Base-by-base conservation (phyloP, 1,140 invertebrate genomes). In the Listronotus bonariensis region DNA sequence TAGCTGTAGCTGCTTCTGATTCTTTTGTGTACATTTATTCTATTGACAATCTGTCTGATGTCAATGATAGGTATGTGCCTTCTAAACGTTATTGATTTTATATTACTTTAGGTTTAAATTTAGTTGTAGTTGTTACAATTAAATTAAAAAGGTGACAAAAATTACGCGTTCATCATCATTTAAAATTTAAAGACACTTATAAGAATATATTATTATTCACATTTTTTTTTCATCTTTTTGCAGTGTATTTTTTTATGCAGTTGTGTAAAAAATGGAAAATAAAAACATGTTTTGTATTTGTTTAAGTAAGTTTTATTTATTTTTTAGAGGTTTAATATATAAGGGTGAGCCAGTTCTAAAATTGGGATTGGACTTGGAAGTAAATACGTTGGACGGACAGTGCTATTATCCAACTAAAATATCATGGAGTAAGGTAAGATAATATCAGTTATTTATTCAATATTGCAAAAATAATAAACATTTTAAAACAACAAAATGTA, bases 1-100 rank as follows among this genome's bases (percentile, higher is more conserved):
- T 91, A 41, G 89, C 88, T n/a, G 81, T 85, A 8, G 87, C 87
- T 7, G 88, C 85, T 70, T 86, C 86, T 0, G 84, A 87, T 74
- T 87, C 87, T 15, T 76, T 67, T 55, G 82, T 86, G 45, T 80
- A 84, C 55, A 82, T 91, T 65, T 89, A 86, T 74, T 81, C 83
- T 9, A 77, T 90, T 42, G 82, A 84, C 11, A 36, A 49, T 53
- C 45, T 66, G 12, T 51, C 45, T 31, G 45, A 68, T 8, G 55
- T 63, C 1, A 14, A 15, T 7, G 46, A 74, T 53, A 55, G 31
- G 66, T 74, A 69, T 55, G 57, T 38, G 17, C 26, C 10, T 7
- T 12, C 3, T 40, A 40, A 40, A 14, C 38, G 38, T 40, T 52
- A 20, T 10, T 12, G 2, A 53, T 54, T 54, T 41, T 34, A 18